Evolutionary conservation across 2,888 invertebrate species (phyloP), one percentile per base, ranked within the genome.

Genomic region (Leucania comma): DNA sequence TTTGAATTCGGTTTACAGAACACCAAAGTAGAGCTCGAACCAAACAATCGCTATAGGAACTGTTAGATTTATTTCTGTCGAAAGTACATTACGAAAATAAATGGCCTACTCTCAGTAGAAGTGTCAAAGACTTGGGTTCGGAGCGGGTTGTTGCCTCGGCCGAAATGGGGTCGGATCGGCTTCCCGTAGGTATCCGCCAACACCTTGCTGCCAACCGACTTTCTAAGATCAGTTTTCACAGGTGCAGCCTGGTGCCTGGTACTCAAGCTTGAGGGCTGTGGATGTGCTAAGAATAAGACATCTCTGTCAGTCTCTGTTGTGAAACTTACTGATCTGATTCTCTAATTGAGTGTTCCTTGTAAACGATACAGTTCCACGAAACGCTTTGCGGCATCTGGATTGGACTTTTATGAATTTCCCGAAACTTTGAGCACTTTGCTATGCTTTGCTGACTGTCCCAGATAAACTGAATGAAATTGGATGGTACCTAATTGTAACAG

Each of bases 51-150:
- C 86, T 87, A 88, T 90, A 88, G 89, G 89, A 90, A 90, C 90
- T 87, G 86, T 87, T 85, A 87, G 88, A 89, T 90, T 91, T 92
- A 91, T 91, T 92, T 91, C 87, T 86, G 90, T 88, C 88, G 85
- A 82, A 82, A 84, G 87, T 87, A 88, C 87, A 87, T 82, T 82
- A 90, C 90, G 75, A 88, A 92, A 92, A 92, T 92, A 92, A 90
- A 90, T 89, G 92, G 89, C 91, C 91, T 89, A 92, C 91, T 92
- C 86, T 75, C 84, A 77, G 85, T 75, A 87, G 86, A 90, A 90
- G 92, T 92, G 92, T 92, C 92, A 92, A 92, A 92, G 89, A 91
- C 91, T 90, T 85, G 86, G 86, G 86, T 84, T 87, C 86, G 84
- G 84, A 83, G 80, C 84, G 85, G 91, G 92, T 91, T 91, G 89